Conservation (phyloP, 1,140 invertebrate species). For the Eriocheir sinensis region DNA sequence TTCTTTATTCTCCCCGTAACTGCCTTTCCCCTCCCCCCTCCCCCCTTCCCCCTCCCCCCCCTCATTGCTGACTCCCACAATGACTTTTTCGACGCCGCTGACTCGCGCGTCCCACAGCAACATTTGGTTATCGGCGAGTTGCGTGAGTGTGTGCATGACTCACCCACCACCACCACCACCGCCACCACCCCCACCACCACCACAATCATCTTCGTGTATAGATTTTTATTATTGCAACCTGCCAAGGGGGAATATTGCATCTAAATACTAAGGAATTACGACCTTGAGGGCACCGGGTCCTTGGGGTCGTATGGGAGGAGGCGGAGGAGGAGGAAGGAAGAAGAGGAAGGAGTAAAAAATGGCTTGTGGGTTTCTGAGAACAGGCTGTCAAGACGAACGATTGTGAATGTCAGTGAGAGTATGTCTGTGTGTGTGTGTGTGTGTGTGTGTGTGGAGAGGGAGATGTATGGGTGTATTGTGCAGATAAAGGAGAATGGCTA, state of each 20-base stretch:
- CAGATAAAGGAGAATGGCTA: too few species aligned
- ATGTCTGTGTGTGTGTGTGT: slow-evolving; percentile 3
- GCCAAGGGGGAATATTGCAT: slow-evolving; percentile 46
- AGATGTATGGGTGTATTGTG: background rate
- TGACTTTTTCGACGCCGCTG: too few species aligned
- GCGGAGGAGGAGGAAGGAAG: background rate
- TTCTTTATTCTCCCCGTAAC: too few species aligned
- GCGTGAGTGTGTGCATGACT: background rate
- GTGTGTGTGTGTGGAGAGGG: background rate
- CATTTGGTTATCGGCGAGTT: background rate
- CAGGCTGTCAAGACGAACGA: background rate
- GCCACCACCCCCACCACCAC: slow-evolving; percentile 2
- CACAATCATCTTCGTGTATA: slow-evolving; percentile 59
- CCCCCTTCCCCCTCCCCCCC: too few species aligned
- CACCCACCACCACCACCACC: background rate
- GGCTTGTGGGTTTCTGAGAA: background rate
- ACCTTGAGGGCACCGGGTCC: background rate
- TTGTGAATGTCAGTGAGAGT: background rate
- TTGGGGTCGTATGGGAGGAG: background rate
- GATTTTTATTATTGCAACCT: slow-evolving; percentile 73
- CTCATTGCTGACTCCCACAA: too few species aligned
- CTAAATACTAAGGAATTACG: background rate
- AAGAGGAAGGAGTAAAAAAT: background rate
- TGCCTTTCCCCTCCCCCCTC: too few species aligned
- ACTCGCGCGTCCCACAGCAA: too few species aligned